Evolutionary conservation across 2,113 vertebrate species (phyloP).

Genomic region (Romanogobio albipinnatus): DNA sequence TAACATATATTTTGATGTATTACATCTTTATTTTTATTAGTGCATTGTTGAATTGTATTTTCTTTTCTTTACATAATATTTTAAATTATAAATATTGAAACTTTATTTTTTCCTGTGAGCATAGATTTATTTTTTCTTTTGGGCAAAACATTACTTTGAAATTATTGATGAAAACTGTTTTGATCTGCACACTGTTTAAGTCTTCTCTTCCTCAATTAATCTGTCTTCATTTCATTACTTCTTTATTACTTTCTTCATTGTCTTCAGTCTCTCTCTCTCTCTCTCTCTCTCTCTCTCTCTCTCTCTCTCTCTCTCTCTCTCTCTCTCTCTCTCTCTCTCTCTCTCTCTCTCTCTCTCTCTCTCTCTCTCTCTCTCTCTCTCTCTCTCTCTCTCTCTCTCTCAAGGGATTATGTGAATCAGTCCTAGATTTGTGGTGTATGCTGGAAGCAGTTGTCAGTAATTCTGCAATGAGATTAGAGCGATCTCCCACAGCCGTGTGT

Average conservation of each 20-base stretch:
- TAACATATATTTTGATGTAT: too few species aligned
- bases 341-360: conserved; percentile 23
- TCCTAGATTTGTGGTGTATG: conserved; percentile 41
- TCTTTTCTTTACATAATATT: too few species aligned
- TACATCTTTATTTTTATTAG: too few species aligned
- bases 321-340: conserved; percentile 25
- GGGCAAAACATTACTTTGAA: background rate
- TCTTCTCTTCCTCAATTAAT: background rate
- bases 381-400: conserved; percentile 32
- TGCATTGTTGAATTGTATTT: too few species aligned
- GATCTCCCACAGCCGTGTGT: conserved; percentile 12
- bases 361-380: background rate
- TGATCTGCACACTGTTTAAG: background rate
- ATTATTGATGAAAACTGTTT: background rate
- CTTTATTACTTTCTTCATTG: too few species aligned
- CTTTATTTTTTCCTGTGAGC: too few species aligned
- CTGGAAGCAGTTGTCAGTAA: conserved; percentile 30
- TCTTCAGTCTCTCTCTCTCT: background rate
- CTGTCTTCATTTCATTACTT: too few species aligned
- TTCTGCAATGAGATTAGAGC: conserved; percentile 44
- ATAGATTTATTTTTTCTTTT: too few species aligned
- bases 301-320: conserved; percentile 3
- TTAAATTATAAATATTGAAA: too few species aligned
- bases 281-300: conserved; percentile 23
- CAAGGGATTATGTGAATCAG: conserved; percentile 41